These are phyloP conservation scores for Ladona fulva DNA, from an alignment of 1,140 invertebrate species.

Conservation along the genomic window DNA sequence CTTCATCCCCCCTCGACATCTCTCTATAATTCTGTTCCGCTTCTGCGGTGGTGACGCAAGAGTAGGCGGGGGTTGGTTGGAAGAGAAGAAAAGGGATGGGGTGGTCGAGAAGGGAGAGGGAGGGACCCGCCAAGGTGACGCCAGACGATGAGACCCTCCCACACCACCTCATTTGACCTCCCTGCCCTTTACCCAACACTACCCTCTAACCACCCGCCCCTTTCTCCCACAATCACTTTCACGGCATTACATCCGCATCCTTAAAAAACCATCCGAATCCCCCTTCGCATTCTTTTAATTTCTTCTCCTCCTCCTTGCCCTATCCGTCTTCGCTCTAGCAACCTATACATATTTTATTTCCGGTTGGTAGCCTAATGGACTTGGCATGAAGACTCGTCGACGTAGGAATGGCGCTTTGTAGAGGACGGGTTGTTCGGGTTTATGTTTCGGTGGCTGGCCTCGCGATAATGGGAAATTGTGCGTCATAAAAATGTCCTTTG, in stretches of 20 bases:
- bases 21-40: not conserved
- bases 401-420: no score
- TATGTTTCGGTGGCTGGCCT: no score
- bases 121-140: not conserved
- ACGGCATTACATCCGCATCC: no score
- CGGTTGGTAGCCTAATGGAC: no score
- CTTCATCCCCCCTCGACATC: not conserved
- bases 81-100: not conserved
- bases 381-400: no score
- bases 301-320: not conserved
- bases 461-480: no score
- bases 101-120: not conserved
- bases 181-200: not conserved
- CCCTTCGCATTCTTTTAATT: not conserved
- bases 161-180: conserved; percentile 5
- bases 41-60: not conserved
- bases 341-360: no score
- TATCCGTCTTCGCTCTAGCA: not conserved
- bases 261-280: not conserved
- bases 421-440: no score
- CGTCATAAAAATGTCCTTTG: no score
- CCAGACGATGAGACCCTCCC: not conserved
- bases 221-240: no score
- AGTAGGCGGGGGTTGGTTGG: not conserved
- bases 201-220: not conserved